Percentiles rank a stretch among this genome's conserved stretches.
Conservation (phyloP, 2,113 vertebrate genomes). For the Callionymus lyra region DNA sequence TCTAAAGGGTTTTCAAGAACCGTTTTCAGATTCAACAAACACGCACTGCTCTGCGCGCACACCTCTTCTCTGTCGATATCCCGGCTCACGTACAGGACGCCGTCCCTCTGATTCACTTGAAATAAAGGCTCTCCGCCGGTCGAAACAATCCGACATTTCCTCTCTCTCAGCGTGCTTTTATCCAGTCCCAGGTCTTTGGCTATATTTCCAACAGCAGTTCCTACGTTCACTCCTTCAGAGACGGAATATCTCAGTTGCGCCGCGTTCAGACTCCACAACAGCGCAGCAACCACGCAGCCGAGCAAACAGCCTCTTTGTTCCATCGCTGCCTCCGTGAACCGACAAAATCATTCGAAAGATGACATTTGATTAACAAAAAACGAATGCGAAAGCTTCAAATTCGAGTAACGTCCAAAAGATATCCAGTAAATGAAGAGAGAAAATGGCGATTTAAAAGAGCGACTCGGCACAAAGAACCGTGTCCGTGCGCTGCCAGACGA, state of each 20-base stretch:
- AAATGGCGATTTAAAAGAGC: too few species aligned
- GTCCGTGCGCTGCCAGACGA: too few species aligned
- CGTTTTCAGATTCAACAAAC: conserved; percentile 50
- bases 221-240: conserved; percentile 48
- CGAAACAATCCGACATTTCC: conserved; percentile 53
- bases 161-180: conserved; percentile 18
- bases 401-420: too few species aligned
- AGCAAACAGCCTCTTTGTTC: conserved; percentile 23
- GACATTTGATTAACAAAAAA: too few species aligned
- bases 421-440: too few species aligned
- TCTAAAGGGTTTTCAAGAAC: conserved; percentile 58
- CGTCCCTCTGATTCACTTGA: conserved; percentile 54
- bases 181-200: conserved; percentile 62
- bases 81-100: conserved; percentile 51
- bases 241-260: conserved; percentile 54
- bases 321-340: conserved; percentile 8
- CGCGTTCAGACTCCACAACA: conserved; percentile 30
- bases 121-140: conserved; percentile 29
- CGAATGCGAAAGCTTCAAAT: too few species aligned
- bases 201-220: conserved; percentile 56
- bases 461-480: too few species aligned
- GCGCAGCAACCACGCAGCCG: conserved; percentile 9
- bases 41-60: conserved; percentile 27
- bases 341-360: too few species aligned
- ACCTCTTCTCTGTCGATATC: conserved; percentile 54